Base-by-base conservation (phyloP, 2,888 invertebrate species). In the Andrena camellia region DNA sequence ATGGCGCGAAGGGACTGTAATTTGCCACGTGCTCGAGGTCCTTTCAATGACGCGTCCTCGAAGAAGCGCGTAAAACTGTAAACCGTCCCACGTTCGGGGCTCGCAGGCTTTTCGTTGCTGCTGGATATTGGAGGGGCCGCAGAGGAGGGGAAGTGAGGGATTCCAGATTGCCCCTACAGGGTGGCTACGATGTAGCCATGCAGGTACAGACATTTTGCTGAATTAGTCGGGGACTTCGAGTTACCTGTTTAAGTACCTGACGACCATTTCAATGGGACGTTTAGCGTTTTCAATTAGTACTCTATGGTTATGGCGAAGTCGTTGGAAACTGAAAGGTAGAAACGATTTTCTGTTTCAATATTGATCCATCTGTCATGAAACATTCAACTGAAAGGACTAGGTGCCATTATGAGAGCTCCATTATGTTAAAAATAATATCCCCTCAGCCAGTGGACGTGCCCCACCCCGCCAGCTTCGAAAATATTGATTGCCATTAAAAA, bases 21-120 rank as follows among this genome's bases (percentile, higher is more conserved):
- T 33, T 71, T 52, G 48, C 62, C 75, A 68, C 78, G 72, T 64
- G 79, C 29, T 52, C 10, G 1, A 13, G 48, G n/a, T 26, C n/a
- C 62, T 50, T 54, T 60, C 48, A 33, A n/a, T 17, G 17, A n/a
- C 57, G 29, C 23, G 57, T 31, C 62, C 67, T 48, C 69, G 20
- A 5, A 29, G n/a, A 57, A n/a, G 54, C 13, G 17, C 4, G 23
- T 13, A 42, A 13, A 4, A 10, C 54, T 2, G n/a, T n/a, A 42
- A n/a, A 4, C 23, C 54, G 62, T 31, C 3, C 10, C 35, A 13
- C 42, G 20, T 29, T 6, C 4, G n/a, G 33, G 23, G 10, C 13
- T n/a, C 0, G 20, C 13, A 10, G 33, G 52, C 10, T 7, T 13
- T 42, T 29, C 17, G 31, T n/a, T 5, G 17, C 17, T 2, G 23